A percentile compares a stretch with the other conserved stretches of the same genome.
These are phyloP conservation scores for Triops cancriformis DNA, from an alignment of 1,140 invertebrate genomes.

Conservation along the genomic window DNA sequence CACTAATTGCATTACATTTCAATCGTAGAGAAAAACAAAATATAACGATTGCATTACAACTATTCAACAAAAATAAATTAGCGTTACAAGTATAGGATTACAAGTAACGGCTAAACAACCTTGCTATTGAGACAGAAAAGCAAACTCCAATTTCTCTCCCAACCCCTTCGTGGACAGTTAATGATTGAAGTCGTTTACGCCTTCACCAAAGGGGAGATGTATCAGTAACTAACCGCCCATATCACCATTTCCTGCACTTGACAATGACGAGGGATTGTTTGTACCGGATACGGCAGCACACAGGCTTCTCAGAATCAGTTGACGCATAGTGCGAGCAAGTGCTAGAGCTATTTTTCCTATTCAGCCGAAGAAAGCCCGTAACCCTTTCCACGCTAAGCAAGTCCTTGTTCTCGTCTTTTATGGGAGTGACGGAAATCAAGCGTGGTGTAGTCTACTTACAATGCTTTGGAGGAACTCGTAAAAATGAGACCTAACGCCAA, in stretches of 20 bases:
- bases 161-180: too few species aligned
- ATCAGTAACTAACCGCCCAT: neutral
- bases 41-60: too few species aligned
- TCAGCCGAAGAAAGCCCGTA: too few species aligned
- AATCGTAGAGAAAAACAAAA: too few species aligned
- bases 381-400: too few species aligned
- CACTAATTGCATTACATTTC: too few species aligned
- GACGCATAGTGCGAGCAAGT: neutral
- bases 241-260: neutral
- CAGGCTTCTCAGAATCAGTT: neutral
- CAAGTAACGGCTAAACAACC: too few species aligned
- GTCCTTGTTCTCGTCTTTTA: neutral
- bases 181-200: neutral
- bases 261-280: neutral
- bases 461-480: neutral
- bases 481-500: neutral
- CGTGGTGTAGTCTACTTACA: neutral
- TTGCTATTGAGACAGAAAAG: too few species aligned
- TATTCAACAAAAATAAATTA: too few species aligned
- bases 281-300: neutral
- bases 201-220: neutral
- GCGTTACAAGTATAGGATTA: too few species aligned
- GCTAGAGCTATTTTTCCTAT: neutral
- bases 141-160: too few species aligned
- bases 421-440: neutral